phyloP scores from a whole-genome alignment of 1,140 invertebrate genomes.

The Drosophila lacertosa region DNA sequence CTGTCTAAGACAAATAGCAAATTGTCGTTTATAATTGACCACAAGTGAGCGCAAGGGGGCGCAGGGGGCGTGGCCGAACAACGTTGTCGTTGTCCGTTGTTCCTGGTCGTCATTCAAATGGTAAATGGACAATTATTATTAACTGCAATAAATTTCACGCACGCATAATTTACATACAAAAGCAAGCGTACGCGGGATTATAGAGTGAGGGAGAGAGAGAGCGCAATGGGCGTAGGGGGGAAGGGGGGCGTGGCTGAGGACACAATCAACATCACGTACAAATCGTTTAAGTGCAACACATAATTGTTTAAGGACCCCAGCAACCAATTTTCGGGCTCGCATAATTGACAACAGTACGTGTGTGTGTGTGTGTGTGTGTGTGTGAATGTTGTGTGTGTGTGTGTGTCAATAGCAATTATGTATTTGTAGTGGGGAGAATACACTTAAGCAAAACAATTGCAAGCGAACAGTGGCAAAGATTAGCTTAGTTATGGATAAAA shows the following conservation, averaged over 20 bases:
- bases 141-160: constrained; percentile 83
- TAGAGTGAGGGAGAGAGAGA: constrained; percentile 1
- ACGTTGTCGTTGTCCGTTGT: constrained; percentile 30
- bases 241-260: neutral
- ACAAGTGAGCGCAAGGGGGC: constrained; percentile 47
- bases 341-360: constrained; percentile 23
- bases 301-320: constrained; percentile 62
- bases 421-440: constrained; percentile 1
- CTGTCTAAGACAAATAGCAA: constrained; percentile 74
- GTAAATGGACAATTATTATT: constrained; percentile 82
- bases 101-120: constrained; percentile 59
- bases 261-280: constrained; percentile 64
- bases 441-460: constrained; percentile 17
- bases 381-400: constrained; percentile 6
- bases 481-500: too few relatives aligned
- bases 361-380: neutral
- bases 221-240: constrained; percentile 1
- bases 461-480: neutral
- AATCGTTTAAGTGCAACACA: constrained; percentile 81
- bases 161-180: constrained; percentile 78
- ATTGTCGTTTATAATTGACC: constrained; percentile 78
- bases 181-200: constrained; percentile 55
- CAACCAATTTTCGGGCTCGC: constrained; percentile 35
- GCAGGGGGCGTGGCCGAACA: constrained; percentile 9
- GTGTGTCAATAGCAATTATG: constrained; percentile 72